Evolutionary conservation across 2,888 invertebrate species (phyloP).

Genomic region (Trissoscelio sp.): DNA sequence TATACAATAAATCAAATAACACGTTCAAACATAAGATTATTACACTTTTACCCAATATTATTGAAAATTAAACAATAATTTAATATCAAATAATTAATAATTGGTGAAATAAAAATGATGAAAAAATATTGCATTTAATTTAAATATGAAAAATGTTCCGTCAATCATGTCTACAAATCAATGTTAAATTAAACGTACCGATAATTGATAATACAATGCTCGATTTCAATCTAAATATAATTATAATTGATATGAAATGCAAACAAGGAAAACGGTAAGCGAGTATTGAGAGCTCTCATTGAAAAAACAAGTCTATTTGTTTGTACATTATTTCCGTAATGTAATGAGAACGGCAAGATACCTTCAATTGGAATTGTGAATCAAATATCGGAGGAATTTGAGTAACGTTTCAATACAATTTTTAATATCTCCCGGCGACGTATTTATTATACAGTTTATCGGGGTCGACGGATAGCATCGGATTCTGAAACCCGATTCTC

Average conservation of each 20-base stretch:
- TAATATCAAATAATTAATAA: neutral
- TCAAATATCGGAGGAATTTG: neutral
- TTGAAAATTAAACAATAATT: too few relatives aligned
- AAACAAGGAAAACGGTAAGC: neutral
- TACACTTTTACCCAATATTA: too few relatives aligned
- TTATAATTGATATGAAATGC: neutral
- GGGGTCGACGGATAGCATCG: neutral
- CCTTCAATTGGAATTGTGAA: neutral
- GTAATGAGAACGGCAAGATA: neutral
- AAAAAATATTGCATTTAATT: neutral
- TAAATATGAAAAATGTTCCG: neutral
- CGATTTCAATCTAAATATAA: conserved; percentile 3
- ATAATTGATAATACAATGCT: neutral
- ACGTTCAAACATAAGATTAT: too few relatives aligned
- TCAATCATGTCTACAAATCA: neutral
- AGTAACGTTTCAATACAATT: neutral
- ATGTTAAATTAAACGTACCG: neutral
- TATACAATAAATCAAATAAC: too few relatives aligned
- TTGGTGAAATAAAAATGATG: neutral
- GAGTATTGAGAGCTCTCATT: too few relatives aligned
- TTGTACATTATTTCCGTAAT: neutral
- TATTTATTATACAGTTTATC: neutral
- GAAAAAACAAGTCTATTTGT: neutral
- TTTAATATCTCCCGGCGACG: neutral
- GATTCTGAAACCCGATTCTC: neutral